phyloP scores from a whole-genome alignment of 2,113 vertebrate species.

The Podarcis cretensis region DNA sequence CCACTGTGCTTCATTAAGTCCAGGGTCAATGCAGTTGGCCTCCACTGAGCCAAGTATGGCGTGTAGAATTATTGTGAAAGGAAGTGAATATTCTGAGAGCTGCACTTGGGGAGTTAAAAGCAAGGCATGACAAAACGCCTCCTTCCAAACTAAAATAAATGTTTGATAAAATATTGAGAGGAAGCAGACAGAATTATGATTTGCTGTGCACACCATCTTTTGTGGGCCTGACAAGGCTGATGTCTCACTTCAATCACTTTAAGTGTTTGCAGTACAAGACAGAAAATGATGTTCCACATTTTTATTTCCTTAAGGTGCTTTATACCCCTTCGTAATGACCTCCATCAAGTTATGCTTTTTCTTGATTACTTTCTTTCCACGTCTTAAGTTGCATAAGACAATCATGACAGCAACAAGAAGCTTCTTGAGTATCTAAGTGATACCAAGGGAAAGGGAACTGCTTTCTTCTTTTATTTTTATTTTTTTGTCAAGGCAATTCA shows the following conservation, averaged over 20 bases:
- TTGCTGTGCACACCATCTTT: background rate
- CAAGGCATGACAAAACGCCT: background rate
- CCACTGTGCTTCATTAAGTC: too few species aligned
- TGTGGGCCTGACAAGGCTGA: slow-evolving; percentile 1
- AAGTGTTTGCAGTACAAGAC: slow-evolving; percentile 7
- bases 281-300: slow-evolving; percentile 7
- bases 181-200: background rate
- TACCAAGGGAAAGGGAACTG: background rate
- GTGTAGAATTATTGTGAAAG: background rate
- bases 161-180: slow-evolving; percentile 28
- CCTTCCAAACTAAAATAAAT: background rate
- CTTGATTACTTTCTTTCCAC: slow-evolving; percentile 10
- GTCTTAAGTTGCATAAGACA: background rate
- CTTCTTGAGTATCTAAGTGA: background rate
- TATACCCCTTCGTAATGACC: background rate
- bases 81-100: background rate
- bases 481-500: background rate
- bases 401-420: background rate
- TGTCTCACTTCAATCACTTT: slow-evolving; percentile 10
- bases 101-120: background rate
- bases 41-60: background rate
- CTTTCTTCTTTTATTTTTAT: background rate
- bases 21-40: too few species aligned
- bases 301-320: slow-evolving; percentile 16
- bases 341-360: background rate